phyloP scores from a whole-genome alignment of 2,797 vertebrate species.

The Eulemur albifrons region DNA sequence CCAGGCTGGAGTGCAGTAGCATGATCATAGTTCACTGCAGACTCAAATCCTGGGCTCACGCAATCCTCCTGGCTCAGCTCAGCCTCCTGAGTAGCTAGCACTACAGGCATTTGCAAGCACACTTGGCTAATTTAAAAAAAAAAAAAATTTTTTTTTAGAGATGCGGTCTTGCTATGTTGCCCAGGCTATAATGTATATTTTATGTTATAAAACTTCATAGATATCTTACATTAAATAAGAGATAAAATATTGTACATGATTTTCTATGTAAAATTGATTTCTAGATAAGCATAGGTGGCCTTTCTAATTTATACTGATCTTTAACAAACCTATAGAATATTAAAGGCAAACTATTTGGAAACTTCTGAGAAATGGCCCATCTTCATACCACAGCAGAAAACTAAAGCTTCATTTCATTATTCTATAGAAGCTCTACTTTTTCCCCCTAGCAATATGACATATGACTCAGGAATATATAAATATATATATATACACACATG shows the following conservation, averaged over 20 bases:
- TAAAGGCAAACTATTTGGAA: slow-evolving; percentile 35
- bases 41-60: no score
- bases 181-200: neutral
- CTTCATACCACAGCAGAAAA: neutral
- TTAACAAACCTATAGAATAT: neutral
- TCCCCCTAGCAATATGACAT: neutral
- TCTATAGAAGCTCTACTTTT: neutral
- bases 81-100: no score
- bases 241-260: neutral
- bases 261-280: neutral
- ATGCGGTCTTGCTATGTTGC: no score
- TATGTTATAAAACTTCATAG: neutral
- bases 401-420: neutral
- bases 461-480: neutral
- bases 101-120: no score
- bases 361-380: neutral
- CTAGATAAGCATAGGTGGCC: neutral
- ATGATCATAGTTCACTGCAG: no score
- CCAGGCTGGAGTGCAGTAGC: no score
- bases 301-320: neutral
- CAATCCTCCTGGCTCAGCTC: no score
- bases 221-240: neutral
- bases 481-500: neutral
- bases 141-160: no score
- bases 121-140: no score